These are phyloP conservation scores for Rhea pennata DNA, from an alignment of 2,113 vertebrate species.

Conservation along the genomic window DNA sequence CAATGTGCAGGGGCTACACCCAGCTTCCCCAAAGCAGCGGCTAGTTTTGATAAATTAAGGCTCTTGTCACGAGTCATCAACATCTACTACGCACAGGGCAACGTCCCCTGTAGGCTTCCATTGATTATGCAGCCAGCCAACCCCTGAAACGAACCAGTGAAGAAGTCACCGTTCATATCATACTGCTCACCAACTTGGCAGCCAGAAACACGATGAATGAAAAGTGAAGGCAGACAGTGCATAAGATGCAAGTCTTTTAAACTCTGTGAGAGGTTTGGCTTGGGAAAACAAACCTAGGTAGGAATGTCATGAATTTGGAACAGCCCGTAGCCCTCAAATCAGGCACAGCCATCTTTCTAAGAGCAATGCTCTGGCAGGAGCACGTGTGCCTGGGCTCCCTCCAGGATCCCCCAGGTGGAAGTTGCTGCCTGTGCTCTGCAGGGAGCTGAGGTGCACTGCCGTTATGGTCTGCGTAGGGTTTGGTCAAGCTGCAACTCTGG, in stretches of 20 bases:
- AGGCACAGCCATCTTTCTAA: background rate
- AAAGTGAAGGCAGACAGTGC: background rate
- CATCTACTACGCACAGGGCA: background rate
- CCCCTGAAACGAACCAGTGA: background rate
- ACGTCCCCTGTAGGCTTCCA: background rate
- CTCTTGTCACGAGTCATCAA: background rate
- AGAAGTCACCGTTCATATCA: background rate
- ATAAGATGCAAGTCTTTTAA: background rate
- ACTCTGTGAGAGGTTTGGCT: accelerated
- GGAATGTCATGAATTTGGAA: background rate
- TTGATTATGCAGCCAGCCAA: background rate
- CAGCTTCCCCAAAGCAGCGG: background rate
- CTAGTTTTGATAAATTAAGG: background rate
- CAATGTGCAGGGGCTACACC: background rate
- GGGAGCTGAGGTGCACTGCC: accelerated
- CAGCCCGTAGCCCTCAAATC: background rate
- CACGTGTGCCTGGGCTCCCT: background rate
- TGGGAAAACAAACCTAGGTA: background rate
- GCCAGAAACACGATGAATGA: background rate
- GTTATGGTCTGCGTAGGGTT: accelerated
- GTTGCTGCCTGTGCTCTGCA: accelerated
- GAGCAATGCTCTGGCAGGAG: background rate
- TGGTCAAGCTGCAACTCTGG: background rate
- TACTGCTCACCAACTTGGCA: background rate
- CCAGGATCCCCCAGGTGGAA: background rate